Evolutionary conservation across 2,888 invertebrate genomes (phyloP).

Genomic region (Pristionchus mayeri): DNA sequence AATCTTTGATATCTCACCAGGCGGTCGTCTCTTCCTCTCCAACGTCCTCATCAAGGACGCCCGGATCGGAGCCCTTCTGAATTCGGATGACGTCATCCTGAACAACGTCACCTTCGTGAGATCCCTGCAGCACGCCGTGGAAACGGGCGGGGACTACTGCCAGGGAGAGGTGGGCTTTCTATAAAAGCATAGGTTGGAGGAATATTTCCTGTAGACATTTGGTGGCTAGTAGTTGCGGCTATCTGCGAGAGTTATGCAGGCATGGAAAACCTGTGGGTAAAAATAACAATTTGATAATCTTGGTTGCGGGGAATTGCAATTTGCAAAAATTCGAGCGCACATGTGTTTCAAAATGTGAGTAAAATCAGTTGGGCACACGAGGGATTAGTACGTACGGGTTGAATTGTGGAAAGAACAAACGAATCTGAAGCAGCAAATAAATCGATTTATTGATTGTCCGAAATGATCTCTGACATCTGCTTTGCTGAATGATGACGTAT

Average conservation of each 20-base stretch:
- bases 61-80: conserved; percentile 12
- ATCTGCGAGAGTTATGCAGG: too few species aligned
- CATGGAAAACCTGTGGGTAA: too few species aligned
- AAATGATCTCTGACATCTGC: too few species aligned
- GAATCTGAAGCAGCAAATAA: too few species aligned
- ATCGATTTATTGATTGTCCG: too few species aligned
- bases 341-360: not conserved
- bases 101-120: conserved; percentile 46
- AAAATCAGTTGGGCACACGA: not conserved
- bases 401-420: too few species aligned
- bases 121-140: conserved; percentile 13
- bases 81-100: conserved; percentile 28
- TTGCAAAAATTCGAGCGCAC: not conserved
- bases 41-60: conserved; percentile 46
- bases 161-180: not conserved
- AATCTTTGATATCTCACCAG: too few species aligned
- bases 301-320: not conserved
- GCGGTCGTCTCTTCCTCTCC: conserved; percentile 41
- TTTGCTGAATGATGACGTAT: too few species aligned
- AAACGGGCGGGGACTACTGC: not conserved
- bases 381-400: too few species aligned
- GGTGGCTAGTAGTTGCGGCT: too few species aligned
- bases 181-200: too few species aligned
- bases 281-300: not conserved
- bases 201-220: too few species aligned